Evolutionary conservation across 2,888 invertebrate genomes (phyloP).

Genomic region (Bibio marci): DNA sequence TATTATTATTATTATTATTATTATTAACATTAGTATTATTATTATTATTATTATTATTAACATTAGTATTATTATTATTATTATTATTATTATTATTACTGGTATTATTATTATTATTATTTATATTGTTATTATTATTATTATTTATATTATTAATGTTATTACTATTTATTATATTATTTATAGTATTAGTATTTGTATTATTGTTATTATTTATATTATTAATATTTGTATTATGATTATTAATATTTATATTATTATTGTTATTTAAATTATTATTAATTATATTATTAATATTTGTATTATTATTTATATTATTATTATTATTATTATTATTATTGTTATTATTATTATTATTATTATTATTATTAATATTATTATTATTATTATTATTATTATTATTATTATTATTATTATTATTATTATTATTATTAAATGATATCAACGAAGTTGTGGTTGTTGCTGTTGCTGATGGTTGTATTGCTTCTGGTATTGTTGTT

Average conservation of each 20-base stretch:
- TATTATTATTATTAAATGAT: background rate
- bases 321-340: too few relatives aligned
- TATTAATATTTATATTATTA: background rate
- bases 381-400: too few relatives aligned
- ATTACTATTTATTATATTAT: background rate
- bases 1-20: background rate
- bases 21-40: background rate
- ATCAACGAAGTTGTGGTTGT: too few relatives aligned
- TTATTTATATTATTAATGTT: background rate
- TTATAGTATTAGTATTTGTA: background rate
- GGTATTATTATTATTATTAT: too few relatives aligned
- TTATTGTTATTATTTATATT: background rate
- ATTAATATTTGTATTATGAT: too few relatives aligned
- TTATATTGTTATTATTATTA: background rate
- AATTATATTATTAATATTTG: background rate
- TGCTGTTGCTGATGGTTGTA: background rate
- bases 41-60: background rate
- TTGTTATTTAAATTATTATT: background rate
- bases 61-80: background rate
- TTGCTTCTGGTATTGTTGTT: background rate
- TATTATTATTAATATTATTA: too few relatives aligned
- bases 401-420: background rate
- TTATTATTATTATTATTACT: background rate
- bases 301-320: slow-evolving; percentile 1
- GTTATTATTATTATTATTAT: too few relatives aligned